These are phyloP conservation scores for Hyperoplus immaculatus DNA, from an alignment of 2,797 vertebrate genomes.

Conservation along the genomic window DNA sequence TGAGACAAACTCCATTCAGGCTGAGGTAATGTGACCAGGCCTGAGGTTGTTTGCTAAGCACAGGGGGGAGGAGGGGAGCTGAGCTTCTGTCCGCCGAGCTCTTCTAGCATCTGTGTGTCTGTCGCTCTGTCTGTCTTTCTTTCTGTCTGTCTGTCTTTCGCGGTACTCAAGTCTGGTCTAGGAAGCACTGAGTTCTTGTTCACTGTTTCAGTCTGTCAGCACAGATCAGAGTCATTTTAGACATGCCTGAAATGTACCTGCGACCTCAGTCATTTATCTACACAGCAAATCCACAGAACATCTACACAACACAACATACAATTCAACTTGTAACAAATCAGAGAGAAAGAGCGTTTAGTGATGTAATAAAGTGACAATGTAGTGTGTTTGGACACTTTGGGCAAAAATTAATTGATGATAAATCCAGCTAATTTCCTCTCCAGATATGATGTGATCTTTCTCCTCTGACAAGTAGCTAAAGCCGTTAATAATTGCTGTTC, in stretches of 20 bases:
- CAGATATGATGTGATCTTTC: background rate
- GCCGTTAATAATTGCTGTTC: background rate
- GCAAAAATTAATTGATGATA: too few relatives aligned
- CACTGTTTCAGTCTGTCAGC: slow-evolving; percentile 66
- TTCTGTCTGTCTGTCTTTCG: slow-evolving; percentile 28
- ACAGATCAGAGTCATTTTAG: slow-evolving; percentile 62
- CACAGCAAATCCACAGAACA: slow-evolving; percentile 28
- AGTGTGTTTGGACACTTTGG: background rate
- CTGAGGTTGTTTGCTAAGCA: slow-evolving; percentile 53
- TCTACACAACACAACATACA: slow-evolving; percentile 25
- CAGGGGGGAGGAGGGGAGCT: slow-evolving; percentile 48
- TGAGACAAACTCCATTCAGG: slow-evolving; percentile 69
- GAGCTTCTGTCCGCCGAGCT: slow-evolving; percentile 28
- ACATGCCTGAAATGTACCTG: slow-evolving; percentile 52
- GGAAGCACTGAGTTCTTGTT: slow-evolving; percentile 29
- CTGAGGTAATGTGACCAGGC: slow-evolving; percentile 65
- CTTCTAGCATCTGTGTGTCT: slow-evolving; percentile 11
- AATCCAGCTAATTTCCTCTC: background rate
- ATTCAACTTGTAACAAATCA: background rate
- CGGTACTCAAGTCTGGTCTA: slow-evolving; percentile 35
- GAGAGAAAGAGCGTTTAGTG: background rate
- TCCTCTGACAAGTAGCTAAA: background rate
- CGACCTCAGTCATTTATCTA: slow-evolving; percentile 51
- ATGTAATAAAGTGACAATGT: background rate
- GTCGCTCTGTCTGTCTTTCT: background rate